Percentiles rank a stretch among this genome's conserved stretches.
Evolutionary conservation across 2,888 invertebrate genomes (phyloP).

Genomic region (Chrysolina americana): DNA sequence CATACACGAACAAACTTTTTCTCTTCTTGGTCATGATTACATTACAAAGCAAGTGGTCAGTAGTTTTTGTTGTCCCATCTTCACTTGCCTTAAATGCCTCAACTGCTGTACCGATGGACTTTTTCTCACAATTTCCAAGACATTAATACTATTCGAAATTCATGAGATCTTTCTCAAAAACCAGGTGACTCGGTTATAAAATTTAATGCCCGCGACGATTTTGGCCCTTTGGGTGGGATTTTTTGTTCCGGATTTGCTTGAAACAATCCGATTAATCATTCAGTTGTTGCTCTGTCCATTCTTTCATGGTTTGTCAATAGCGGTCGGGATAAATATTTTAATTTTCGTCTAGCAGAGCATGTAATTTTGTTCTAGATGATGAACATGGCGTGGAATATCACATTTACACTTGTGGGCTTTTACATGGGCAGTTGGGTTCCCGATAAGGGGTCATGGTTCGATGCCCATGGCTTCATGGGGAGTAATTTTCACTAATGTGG

Average conservation of each 20-base stretch:
- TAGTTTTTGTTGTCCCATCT: conserved; percentile 15
- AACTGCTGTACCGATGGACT: neutral
- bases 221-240: conserved; percentile 27
- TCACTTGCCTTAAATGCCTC: conserved; percentile 3
- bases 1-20: neutral
- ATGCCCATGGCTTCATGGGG: conserved; percentile 35
- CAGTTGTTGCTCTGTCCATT: conserved; percentile 2
- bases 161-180: conserved; percentile 26
- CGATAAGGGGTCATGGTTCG: conserved; percentile 43
- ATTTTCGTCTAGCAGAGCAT: conserved; percentile 31
- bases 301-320: conserved; percentile 4
- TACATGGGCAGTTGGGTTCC: conserved; percentile 43
- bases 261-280: conserved; percentile 26
- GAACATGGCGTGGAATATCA: conserved; percentile 41
- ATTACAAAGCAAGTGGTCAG: neutral
- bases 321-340: conserved; percentile 1
- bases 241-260: conserved; percentile 19
- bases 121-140: conserved; percentile 16
- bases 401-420: conserved; percentile 43
- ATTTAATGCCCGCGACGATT: conserved; percentile 15
- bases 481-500: conserved; percentile 25
- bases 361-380: conserved; percentile 42
- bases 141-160: conserved; percentile 21
- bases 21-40: neutral
- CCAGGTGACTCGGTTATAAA: conserved; percentile 22